Conservation (phyloP, 2,113 vertebrate species). For the Formicarius rufipectus region DNA sequence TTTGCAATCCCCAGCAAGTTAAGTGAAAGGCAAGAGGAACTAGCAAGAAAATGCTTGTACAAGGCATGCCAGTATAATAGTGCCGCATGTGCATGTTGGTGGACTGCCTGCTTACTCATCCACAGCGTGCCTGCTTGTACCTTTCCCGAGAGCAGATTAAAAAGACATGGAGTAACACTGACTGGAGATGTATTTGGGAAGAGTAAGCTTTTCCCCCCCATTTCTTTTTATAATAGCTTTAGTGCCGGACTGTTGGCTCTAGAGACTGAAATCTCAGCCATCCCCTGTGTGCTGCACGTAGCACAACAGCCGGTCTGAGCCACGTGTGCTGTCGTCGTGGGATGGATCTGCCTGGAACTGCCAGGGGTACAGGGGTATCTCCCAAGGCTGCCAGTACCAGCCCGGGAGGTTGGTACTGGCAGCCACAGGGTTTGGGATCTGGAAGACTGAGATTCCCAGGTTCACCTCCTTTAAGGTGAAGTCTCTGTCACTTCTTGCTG, state of each 20-base stretch:
- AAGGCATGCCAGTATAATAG: background rate
- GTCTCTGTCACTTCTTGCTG: background rate
- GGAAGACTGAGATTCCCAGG: background rate
- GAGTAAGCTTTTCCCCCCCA: accelerated
- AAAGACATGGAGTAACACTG: background rate
- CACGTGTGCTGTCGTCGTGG: background rate
- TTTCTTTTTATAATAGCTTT: background rate
- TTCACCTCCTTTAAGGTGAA: background rate
- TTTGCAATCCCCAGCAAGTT: background rate
- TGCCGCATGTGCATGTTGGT: background rate
- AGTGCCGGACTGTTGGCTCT: background rate
- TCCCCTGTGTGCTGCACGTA: background rate
- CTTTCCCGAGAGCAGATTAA: background rate
- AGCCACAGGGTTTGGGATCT: background rate
- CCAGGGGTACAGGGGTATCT: background rate
- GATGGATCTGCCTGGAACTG: background rate
- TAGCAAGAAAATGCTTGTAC: background rate
- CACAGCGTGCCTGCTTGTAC: background rate
- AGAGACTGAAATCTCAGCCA: background rate
- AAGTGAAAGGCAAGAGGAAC: background rate
- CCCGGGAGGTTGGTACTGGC: too few relatives aligned
- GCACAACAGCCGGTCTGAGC: accelerated
- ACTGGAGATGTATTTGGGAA: background rate
- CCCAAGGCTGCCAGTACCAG: too few relatives aligned
- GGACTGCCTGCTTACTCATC: background rate